A percentile compares a stretch with the other conserved stretches of the same genome.
Conservation (phyloP, 2,888 invertebrate species). For the Temnothorax rugatulus region DNA sequence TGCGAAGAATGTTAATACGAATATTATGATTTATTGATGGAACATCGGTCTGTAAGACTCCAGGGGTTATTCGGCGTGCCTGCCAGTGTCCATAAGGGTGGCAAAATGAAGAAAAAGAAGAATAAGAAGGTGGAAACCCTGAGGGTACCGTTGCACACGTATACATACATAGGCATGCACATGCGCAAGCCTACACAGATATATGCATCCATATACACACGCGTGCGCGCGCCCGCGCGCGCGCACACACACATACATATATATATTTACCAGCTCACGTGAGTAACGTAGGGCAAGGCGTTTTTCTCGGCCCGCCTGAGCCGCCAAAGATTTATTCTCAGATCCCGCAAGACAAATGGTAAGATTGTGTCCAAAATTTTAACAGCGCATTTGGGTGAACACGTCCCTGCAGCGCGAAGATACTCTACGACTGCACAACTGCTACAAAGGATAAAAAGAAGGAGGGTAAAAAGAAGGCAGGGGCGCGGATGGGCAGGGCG, state of each 20-base stretch:
- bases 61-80: constrained; percentile 59
- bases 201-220: constrained; percentile 14
- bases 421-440: constrained; percentile 84
- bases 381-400: constrained; percentile 90
- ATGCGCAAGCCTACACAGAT: constrained; percentile 34
- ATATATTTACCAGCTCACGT: constrained; percentile 71
- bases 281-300: constrained; percentile 85
- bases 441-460: constrained; percentile 70
- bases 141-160: constrained; percentile 62
- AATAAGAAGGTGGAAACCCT: constrained; percentile 69
- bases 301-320: constrained; percentile 88
- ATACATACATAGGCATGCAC: constrained; percentile 34
- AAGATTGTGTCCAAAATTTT: constrained; percentile 93
- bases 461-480: constrained; percentile 25
- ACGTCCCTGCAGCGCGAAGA: constrained; percentile 85
- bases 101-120: constrained; percentile 80
- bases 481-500: constrained; percentile 35
- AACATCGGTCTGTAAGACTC: constrained; percentile 77
- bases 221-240: background rate
- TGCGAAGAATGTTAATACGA: constrained; percentile 85
- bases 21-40: constrained; percentile 85
- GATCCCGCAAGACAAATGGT: constrained; percentile 92
- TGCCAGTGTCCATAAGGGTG: constrained; percentile 67
- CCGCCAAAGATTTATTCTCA: constrained; percentile 90
- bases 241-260: constrained; percentile 27